These are phyloP conservation scores for Orchesella cincta DNA, from an alignment of 1,140 invertebrate genomes.

Conservation along the genomic window DNA sequence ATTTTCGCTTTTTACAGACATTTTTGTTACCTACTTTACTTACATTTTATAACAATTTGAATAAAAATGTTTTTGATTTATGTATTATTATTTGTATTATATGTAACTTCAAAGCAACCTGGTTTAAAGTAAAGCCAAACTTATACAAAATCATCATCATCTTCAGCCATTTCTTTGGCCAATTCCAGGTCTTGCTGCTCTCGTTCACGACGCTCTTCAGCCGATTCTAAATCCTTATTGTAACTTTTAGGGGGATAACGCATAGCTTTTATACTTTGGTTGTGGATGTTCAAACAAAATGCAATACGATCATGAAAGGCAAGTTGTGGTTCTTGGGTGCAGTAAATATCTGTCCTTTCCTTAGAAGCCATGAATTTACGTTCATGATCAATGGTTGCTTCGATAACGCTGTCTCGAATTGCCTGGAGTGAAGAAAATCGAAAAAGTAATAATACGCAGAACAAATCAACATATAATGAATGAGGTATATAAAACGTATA, in stretches of 20 bases:
- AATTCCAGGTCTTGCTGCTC: slow-evolving; percentile 97
- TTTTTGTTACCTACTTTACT: no score
- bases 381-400: slow-evolving; percentile 93
- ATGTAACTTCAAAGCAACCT: no score
- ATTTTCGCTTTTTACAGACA: no score
- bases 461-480: background rate
- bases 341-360: slow-evolving; percentile 95
- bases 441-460: background rate
- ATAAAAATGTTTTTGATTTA: no score
- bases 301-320: slow-evolving; percentile 98
- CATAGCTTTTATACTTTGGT: slow-evolving; percentile 98
- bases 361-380: slow-evolving; percentile 96
- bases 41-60: no score
- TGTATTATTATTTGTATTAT: no score
- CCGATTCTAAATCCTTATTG: slow-evolving; percentile 96
- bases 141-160: slow-evolving; percentile 78
- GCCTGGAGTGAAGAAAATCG: slow-evolving; percentile 61
- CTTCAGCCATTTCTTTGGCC: slow-evolving; percentile 98
- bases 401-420: slow-evolving; percentile 98
- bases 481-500: background rate
- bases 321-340: slow-evolving; percentile 91
- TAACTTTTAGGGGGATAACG: slow-evolving; percentile 98
- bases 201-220: slow-evolving; percentile 90
- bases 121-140: no score
- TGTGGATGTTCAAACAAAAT: slow-evolving; percentile 96